phyloP scores from a whole-genome alignment of 2,888 invertebrate genomes.

The Lycophotia porphyrea region DNA sequence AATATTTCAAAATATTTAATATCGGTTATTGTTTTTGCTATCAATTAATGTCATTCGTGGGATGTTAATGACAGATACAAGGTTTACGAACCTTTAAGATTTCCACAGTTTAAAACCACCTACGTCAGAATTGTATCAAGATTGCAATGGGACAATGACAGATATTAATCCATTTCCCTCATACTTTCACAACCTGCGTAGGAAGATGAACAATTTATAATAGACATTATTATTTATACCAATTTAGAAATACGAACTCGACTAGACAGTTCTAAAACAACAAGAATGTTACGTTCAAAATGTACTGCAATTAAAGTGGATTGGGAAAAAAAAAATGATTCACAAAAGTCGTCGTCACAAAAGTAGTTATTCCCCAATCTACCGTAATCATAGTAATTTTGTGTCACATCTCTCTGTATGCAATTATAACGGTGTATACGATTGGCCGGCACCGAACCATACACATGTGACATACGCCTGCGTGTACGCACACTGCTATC shows the following conservation, averaged over 20 bases:
- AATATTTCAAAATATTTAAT: slow-evolving; percentile 40
- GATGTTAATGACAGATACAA: slow-evolving; percentile 44
- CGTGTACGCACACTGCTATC: slow-evolving; percentile 59
- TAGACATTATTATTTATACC: slow-evolving; percentile 29
- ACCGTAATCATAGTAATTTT: slow-evolving; percentile 65
- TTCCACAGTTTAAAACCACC: slow-evolving; percentile 47
- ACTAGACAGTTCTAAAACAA: not conserved
- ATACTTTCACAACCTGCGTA: slow-evolving; percentile 55
- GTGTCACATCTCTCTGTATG: slow-evolving; percentile 66
- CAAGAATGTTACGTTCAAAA: slow-evolving; percentile 31
- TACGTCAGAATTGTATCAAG: slow-evolving; percentile 49
- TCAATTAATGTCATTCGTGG: slow-evolving; percentile 50
- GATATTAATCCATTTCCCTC: slow-evolving; percentile 50
- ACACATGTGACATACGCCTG: slow-evolving; percentile 78
- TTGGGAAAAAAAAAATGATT: slow-evolving; percentile 43
- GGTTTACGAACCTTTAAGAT: slow-evolving; percentile 40
- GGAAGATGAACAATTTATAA: slow-evolving; percentile 51
- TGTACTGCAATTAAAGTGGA: slow-evolving; percentile 36
- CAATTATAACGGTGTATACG: slow-evolving; percentile 76
- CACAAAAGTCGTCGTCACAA: slow-evolving; percentile 33
- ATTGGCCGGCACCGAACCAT: slow-evolving; percentile 73
- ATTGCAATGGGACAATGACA: slow-evolving; percentile 52
- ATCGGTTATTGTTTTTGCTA: slow-evolving; percentile 47
- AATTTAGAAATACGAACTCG: slow-evolving; percentile 26
- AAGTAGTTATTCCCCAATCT: slow-evolving; percentile 46